These are phyloP conservation scores for Columba guinea DNA, from an alignment of 2,797 vertebrate genomes.

Conservation along the genomic window DNA sequence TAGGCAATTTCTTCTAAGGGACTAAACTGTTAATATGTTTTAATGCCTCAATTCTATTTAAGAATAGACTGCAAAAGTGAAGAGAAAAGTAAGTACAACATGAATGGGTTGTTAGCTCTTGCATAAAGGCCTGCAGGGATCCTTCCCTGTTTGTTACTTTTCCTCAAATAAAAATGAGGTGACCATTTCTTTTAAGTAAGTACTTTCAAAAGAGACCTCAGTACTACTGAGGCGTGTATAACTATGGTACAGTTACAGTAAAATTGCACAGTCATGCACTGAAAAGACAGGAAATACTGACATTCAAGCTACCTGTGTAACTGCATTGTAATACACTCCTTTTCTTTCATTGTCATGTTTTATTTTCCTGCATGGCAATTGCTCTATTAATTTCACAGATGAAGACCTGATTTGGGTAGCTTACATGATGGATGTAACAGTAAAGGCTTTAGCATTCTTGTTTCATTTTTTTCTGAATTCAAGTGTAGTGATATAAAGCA, in stretches of 20 bases:
- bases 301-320: background rate
- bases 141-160: background rate
- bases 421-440: background rate
- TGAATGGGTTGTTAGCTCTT: background rate
- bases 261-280: background rate
- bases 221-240: background rate
- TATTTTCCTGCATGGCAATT: background rate
- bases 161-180: background rate
- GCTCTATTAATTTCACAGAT: background rate
- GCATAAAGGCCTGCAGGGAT: background rate
- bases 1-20: background rate
- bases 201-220: background rate
- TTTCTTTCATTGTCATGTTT: background rate
- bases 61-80: background rate
- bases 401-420: background rate
- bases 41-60: background rate
- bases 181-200: rapidly evolving
- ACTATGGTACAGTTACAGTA: background rate
- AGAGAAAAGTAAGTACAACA: background rate
- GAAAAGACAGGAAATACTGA: background rate
- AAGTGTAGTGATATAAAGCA: background rate
- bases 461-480: background rate
- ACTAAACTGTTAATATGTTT: background rate
- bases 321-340: background rate
- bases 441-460: background rate